Conservation (phyloP, 2,797 vertebrate genomes). For the Podarcis lilfordi region DNA sequence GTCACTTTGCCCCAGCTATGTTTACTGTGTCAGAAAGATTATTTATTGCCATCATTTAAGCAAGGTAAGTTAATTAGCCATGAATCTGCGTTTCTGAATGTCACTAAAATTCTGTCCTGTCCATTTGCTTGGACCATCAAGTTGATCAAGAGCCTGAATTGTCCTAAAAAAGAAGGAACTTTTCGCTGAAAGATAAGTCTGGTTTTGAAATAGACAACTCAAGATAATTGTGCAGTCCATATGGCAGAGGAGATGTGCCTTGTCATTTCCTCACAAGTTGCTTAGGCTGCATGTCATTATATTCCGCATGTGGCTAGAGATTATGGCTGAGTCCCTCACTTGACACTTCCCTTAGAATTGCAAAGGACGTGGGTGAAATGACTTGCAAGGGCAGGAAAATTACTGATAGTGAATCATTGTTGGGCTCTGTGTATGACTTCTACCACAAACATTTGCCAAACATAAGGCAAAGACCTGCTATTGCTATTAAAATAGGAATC, state of each 20-base stretch:
- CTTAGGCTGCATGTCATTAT: conserved; percentile 47
- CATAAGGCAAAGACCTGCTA: conserved; percentile 22
- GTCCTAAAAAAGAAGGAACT: conserved; percentile 38
- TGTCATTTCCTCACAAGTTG: conserved; percentile 72
- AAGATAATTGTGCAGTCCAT: conserved; percentile 59
- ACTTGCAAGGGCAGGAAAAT: conserved; percentile 28
- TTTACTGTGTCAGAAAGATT: conserved; percentile 47
- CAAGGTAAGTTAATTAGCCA: conserved; percentile 53
- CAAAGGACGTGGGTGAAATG: conserved; percentile 48
- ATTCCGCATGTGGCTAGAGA: conserved; percentile 51
- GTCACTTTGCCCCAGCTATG: neutral
- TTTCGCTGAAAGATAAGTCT: conserved; percentile 47
- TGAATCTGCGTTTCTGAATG: conserved; percentile 54
- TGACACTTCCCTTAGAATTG: conserved; percentile 51
- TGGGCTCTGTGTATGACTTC: neutral
- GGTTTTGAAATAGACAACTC: conserved; percentile 64
- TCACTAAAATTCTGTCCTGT: conserved; percentile 34
- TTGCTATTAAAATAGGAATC: neutral
- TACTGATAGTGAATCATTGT: conserved; percentile 17
- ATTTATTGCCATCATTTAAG: conserved; percentile 37
- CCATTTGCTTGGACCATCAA: conserved; percentile 51
- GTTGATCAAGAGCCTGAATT: conserved; percentile 39
- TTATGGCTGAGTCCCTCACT: conserved; percentile 60
- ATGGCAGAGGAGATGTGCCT: conserved; percentile 50
- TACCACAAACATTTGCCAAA: conserved; percentile 29